Evolutionary conservation across 2,888 invertebrate genomes (phyloP), one percentile per base, ranked within the genome.

Genomic region (Parnassius orleans): DNA sequence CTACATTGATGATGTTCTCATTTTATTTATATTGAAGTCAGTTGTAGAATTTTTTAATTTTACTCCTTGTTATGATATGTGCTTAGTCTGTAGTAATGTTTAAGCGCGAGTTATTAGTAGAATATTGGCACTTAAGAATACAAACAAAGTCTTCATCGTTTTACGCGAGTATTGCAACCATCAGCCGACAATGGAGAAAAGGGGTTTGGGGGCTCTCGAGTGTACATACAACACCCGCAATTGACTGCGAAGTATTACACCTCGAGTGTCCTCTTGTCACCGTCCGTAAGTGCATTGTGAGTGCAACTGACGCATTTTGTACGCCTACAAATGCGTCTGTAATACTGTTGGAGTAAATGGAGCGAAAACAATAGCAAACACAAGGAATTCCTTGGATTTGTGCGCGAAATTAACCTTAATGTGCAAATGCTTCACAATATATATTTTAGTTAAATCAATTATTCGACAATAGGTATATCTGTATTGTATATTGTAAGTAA

Each of bases 181-280:
- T 64, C 64, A 63, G 50, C 51, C 66, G 69, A 72, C 72, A 70
- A 69, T 68, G 64, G 72, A 61, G 55, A 63, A 66, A 61, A 71
- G 72, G 72, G 77, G 77, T 73, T 72, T 68, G 70, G 75, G 73
- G 74, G 74, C 74, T 76, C 73, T 73, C 72, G 74, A 81, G 82
- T 76, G 75, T 74, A 69, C 76, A 77, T 77, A 79, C 79, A 76
- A 75, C 72, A 70, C 76, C 79, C 76, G 75, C 82, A 82, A 83
- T 81, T 76, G 80, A 79, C 75, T 74, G 72, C 63, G 73, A 69
- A 75, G 79, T 74, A 73, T 76, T 72, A 75, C 78, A 75, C 74
- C 76, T 75, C 74, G 71, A 80, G 81, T 72, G 77, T 67, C 53
- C 71, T 75, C 73, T 74, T 71, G 75, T 75, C 75, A 70, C 74